phyloP scores from a whole-genome alignment of 2,888 invertebrate genomes.

The Muschampia staudingeri region DNA sequence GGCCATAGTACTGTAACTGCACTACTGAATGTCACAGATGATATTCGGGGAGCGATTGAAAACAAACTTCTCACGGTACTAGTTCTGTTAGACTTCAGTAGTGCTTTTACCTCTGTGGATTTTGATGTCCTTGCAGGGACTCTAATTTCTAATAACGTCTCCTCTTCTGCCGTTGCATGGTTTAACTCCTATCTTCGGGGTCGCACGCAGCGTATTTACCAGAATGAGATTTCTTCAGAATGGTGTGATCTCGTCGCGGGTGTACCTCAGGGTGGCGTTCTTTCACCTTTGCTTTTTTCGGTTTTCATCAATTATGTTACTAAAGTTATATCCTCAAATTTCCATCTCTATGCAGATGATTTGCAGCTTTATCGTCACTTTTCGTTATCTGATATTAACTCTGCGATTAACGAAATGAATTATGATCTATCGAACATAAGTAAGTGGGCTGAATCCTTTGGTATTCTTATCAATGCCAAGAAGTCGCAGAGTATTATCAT shows the following conservation, averaged over 20 bases:
- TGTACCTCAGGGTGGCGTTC: neutral
- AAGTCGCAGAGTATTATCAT: too few species aligned
- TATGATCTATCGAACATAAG: neutral
- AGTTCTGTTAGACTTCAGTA: neutral
- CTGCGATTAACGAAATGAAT: neutral
- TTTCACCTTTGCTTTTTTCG: neutral
- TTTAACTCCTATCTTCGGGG: constrained; percentile 4
- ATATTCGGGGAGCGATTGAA: neutral
- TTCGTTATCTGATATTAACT: neutral
- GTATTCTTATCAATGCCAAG: too few species aligned
- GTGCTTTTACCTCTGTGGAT: neutral
- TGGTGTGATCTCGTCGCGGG: neutral
- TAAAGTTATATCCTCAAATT: neutral
- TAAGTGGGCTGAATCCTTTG: neutral
- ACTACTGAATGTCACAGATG: neutral
- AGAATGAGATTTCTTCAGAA: neutral
- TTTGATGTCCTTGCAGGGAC: neutral
- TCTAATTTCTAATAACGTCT: neutral
- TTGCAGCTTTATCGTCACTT: constrained; percentile 11
- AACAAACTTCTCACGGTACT: neutral
- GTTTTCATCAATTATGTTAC: neutral
- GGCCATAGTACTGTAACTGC: neutral
- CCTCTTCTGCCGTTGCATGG: neutral
- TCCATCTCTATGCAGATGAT: neutral
- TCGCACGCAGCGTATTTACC: neutral